phyloP scores from a whole-genome alignment of 2,888 invertebrate species.

The Xestia sexstrigata region DNA sequence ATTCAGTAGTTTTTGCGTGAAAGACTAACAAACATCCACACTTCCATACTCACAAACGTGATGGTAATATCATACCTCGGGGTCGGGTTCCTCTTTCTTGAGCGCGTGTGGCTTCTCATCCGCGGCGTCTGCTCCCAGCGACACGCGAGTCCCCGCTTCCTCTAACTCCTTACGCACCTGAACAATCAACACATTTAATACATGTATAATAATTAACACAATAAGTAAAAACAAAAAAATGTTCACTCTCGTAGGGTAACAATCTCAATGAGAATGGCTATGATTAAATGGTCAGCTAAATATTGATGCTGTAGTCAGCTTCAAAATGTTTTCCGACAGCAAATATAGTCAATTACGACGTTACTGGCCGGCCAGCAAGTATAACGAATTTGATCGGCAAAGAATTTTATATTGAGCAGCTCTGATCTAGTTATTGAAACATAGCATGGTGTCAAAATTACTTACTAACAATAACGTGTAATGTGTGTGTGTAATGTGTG shows the following conservation, averaged over 20 bases:
- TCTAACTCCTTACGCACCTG: conserved; percentile 86
- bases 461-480: too few relatives aligned
- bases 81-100: conserved; percentile 89
- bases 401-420: not conserved
- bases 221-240: too few relatives aligned
- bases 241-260: not conserved
- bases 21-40: too few relatives aligned
- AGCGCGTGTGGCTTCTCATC: conserved; percentile 90
- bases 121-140: conserved; percentile 71
- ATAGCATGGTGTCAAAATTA: too few relatives aligned
- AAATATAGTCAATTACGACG: too few relatives aligned
- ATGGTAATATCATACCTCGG: conserved; percentile 76
- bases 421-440: not conserved
- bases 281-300: not conserved
- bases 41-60: too few relatives aligned
- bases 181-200: not conserved
- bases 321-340: not conserved
- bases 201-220: not conserved
- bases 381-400: not conserved
- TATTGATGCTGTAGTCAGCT: not conserved
- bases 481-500: too few relatives aligned
- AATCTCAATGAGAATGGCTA: not conserved
- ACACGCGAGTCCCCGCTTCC: conserved; percentile 75
- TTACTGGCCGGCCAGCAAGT: not conserved
- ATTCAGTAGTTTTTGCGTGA: too few relatives aligned